These are phyloP conservation scores for Saccopteryx leptura DNA, from an alignment of 2,113 vertebrate species.

Conservation along the genomic window DNA sequence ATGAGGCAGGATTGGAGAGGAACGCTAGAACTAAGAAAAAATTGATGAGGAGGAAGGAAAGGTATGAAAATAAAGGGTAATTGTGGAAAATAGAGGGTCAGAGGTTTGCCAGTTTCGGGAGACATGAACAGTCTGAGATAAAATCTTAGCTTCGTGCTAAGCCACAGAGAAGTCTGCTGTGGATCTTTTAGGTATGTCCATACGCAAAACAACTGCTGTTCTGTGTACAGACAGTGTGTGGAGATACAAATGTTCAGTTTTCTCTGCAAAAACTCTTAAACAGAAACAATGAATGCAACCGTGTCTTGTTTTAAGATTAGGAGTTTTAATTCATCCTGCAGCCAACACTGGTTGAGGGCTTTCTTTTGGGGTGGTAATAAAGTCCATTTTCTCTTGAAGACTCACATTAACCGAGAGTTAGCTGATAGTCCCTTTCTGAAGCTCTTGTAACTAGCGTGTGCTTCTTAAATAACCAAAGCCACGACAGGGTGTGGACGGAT, in stretches of 20 bases:
- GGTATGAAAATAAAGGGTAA: not conserved
- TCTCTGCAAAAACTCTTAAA: not conserved
- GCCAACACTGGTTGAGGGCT: not conserved
- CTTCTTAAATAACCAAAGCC: not conserved
- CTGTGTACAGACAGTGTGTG: not conserved
- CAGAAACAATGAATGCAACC: not conserved
- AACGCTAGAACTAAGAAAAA: not conserved
- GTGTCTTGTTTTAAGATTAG: not conserved
- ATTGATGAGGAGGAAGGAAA: not conserved
- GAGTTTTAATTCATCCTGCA: not conserved
- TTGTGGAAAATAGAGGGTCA: not conserved
- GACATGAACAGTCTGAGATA: not conserved
- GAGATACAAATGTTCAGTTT: not conserved
- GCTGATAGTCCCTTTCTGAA: not conserved
- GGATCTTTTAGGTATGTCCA: not conserved
- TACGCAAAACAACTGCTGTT: not conserved
- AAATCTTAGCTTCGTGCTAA: conserved; percentile 7
- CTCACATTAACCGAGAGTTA: not conserved
- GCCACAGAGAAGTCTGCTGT: not conserved
- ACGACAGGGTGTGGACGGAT: not conserved
- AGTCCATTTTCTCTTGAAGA: not conserved
- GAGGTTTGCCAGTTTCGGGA: not conserved
- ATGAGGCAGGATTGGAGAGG: not conserved
- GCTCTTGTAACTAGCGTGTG: not conserved
- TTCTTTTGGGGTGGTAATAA: not conserved